phyloP scores from a whole-genome alignment of 2,797 vertebrate genomes.

The Echeneis naucrates region DNA sequence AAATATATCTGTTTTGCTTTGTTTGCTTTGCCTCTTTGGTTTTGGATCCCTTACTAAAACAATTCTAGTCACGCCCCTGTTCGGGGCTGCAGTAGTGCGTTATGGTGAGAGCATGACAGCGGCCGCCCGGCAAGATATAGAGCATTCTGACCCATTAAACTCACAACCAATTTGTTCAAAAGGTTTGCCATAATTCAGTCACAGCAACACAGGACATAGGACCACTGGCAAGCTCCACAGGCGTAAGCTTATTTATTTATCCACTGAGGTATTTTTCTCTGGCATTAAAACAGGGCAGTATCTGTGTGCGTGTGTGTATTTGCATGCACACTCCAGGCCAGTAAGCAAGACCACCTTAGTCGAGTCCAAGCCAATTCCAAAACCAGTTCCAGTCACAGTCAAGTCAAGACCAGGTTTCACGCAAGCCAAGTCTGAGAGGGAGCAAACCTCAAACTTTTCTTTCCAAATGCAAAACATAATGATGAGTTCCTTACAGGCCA shows the following conservation, averaged over 20 bases:
- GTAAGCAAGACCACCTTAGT: conserved; percentile 58
- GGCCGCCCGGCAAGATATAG: conserved; percentile 81
- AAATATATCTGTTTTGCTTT: neutral
- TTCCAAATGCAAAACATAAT: conserved; percentile 37
- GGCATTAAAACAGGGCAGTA: conserved; percentile 54
- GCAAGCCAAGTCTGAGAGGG: conserved; percentile 20
- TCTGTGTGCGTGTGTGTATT: conserved; percentile 41
- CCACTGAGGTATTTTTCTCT: conserved; percentile 67
- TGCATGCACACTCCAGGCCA: conserved; percentile 34
- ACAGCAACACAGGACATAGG: conserved; percentile 58
- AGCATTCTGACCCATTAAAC: conserved; percentile 86
- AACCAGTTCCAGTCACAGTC: conserved; percentile 53
- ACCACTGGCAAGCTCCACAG: conserved; percentile 60
- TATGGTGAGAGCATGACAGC: conserved; percentile 57
- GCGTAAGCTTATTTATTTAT: conserved; percentile 71
- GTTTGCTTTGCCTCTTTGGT: neutral
- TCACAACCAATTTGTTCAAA: conserved; percentile 86
- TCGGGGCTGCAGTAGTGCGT: conserved; percentile 48
- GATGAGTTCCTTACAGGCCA: neutral
- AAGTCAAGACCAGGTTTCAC: conserved; percentile 52
- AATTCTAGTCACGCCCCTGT: conserved; percentile 34
- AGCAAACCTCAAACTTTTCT: conserved; percentile 30
- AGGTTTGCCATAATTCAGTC: conserved; percentile 85
- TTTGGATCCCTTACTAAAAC: conserved; percentile 11
- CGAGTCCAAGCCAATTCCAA: conserved; percentile 52